Evolutionary conservation across 2,797 vertebrate genomes (phyloP), one percentile per base, ranked within the genome.

Genomic region (Neosilurus hyrtlii): DNA sequence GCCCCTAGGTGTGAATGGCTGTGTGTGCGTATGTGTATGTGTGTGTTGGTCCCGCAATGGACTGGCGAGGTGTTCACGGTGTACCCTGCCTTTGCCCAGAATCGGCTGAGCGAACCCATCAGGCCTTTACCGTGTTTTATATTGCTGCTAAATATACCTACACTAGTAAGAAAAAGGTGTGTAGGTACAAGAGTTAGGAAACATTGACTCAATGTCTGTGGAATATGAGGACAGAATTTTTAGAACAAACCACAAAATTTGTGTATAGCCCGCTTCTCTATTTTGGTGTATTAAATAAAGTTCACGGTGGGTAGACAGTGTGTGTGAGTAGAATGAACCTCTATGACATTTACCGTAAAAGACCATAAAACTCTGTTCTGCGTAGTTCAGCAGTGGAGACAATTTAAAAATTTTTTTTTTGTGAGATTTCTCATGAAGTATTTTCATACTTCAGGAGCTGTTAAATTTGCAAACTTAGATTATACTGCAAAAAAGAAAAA

Each of bases 301-400:
- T 56, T 74, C 72, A 73, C 8, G 20, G 52, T 7, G 8, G 30
- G 2, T 22, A 74, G 72, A 35, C 56, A 10, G 14, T 54, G 52
- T 72, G 52, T 72, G 43, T n/a, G 14, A 72, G 52, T 72, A 26
- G 8, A 72, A 72, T 26, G 3, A 9, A 73, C 26, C 15, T 56
- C 16, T 56, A 18, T 73, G 52, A 74, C 52, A 57, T 74, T 74
- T 74, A 57, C 54, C 57, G 15, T 35, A 22, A 57, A 74, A 74
- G 20, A 35, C 72, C 26, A 12, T 30, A 35, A 74, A 74, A 20
- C 3, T 30, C n/a, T 20, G 61, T 63, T 24, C 2, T 9, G 11
- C 2, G 11, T 66, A 51, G n/a, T 3, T n/a, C 37, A 70, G 43
- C 5, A 5, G 35, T 70, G 2, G 37, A 43, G 37, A 43, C 37